Evolutionary conservation across 2,113 vertebrate species (phyloP), one percentile per base, ranked within the genome.

Genomic region (Hylia prasina): DNA sequence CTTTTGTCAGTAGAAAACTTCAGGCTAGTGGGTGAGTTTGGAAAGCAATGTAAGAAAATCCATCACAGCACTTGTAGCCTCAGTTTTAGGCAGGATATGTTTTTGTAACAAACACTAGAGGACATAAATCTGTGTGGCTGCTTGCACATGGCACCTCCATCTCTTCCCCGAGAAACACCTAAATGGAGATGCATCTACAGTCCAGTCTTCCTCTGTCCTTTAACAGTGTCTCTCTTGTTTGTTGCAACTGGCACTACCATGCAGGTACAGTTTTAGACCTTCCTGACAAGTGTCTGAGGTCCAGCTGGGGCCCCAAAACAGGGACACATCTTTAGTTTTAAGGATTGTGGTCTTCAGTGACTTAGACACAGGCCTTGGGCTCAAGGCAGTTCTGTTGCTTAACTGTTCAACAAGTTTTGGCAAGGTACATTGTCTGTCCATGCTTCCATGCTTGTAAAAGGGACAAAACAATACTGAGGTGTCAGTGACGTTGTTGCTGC

Each of bases 121-220:
- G 64, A 31, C 27, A 7, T 24, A 14, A 61, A n/a, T 78, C n/a
- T 39, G 0, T 15, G 12, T 8, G 54, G 31, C 28, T 0, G 9
- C 22, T 11, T 5, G 3, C 17, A 30, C 0, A 1, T 0, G 5
- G 9, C 4, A 2, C 40, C 44, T 68, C 31, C 28, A 9, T 13
- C 21, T 68, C 27, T 40, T 37, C 33, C 2, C 12, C 63, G 57
- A 89, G 48, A 35, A 75, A 27, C 2, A 9, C 30, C 19, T 53
- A 30, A 70, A 77, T 71, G 39, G 31, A 64, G 13, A 20, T 40
- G 7, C 5, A 45, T 31, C 10, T 47, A 6, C 18, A 70, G 42
- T 6, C 24, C 57, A 7, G 25, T 78, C 30, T 60, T 78, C 30
- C 50, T 45, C 37, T 56, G 25, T 20, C 27, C 23, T 75, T 64